phyloP scores from a whole-genome alignment of 2,888 invertebrate genomes.

The Lasioglossum pauxillum region DNA sequence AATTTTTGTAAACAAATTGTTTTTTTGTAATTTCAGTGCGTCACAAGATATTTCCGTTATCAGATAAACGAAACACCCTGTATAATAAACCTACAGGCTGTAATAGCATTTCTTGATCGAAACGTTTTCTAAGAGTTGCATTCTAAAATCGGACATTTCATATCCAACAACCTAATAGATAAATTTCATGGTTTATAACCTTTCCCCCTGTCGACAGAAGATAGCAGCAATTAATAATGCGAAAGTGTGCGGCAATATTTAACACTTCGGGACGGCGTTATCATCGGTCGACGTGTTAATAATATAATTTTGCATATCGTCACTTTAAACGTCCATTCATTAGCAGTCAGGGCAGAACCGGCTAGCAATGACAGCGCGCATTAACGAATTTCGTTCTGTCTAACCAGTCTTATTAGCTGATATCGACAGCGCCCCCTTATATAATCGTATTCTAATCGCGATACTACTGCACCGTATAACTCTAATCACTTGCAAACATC shows the following conservation, averaged over 20 bases:
- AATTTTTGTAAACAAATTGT: no score
- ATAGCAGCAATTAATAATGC: neutral
- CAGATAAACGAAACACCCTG: no score
- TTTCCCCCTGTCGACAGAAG: neutral
- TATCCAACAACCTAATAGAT: neutral
- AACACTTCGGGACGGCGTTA: neutral
- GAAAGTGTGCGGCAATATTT: neutral
- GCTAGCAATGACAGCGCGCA: constrained; percentile 17
- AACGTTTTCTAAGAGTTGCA: no score
- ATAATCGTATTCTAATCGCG: constrained; percentile 51
- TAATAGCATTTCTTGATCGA: no score
- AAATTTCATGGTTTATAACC: neutral
- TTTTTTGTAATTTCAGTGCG: no score
- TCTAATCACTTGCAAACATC: constrained; percentile 47
- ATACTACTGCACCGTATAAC: constrained; percentile 14
- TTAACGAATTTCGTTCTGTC: constrained; percentile 34
- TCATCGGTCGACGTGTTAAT: constrained; percentile 5
- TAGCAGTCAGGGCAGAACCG: constrained; percentile 25
- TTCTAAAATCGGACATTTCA: no score
- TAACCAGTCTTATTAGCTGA: constrained; percentile 29
- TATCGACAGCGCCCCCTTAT: constrained; percentile 31
- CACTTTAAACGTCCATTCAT: neutral
- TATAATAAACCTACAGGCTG: no score
- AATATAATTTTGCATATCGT: constrained; percentile 35
- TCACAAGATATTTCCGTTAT: no score